Evolutionary conservation across 2,888 invertebrate genomes (phyloP).

Genomic region (Bruchidius siliquastri): DNA sequence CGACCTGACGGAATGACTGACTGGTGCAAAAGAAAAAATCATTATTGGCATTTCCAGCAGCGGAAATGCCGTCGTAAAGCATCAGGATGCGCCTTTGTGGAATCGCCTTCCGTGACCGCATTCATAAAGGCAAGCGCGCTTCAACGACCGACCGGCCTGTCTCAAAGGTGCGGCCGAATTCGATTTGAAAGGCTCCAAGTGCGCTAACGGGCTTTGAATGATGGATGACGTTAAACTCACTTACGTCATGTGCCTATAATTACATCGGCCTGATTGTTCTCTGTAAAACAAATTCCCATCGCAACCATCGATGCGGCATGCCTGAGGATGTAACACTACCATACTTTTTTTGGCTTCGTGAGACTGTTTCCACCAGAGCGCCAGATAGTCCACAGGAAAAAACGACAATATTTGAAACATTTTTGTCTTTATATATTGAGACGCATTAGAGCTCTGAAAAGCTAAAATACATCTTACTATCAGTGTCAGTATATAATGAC

Average conservation of each 20-base stretch:
- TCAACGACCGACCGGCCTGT: not conserved
- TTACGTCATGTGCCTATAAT: not conserved
- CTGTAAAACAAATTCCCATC: too few relatives aligned
- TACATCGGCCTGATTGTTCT: not conserved
- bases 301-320: too few relatives aligned
- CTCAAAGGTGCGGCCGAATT: not conserved
- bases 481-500: too few relatives aligned
- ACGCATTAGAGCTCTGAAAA: too few relatives aligned
- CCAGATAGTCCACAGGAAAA: too few relatives aligned
- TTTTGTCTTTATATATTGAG: too few relatives aligned
- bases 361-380: too few relatives aligned
- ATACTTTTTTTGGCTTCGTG: too few relatives aligned
- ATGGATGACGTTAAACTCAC: not conserved
- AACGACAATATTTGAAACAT: too few relatives aligned
- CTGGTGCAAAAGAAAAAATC: not conserved
- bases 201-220: not conserved
- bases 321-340: too few relatives aligned
- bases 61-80: not conserved
- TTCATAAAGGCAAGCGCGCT: not conserved
- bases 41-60: not conserved
- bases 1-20: not conserved
- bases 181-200: not conserved
- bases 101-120: not conserved
- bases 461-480: too few relatives aligned
- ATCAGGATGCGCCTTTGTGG: not conserved